phyloP scores from a whole-genome alignment of 2,797 vertebrate genomes.

The Chloroceryle inda region DNA sequence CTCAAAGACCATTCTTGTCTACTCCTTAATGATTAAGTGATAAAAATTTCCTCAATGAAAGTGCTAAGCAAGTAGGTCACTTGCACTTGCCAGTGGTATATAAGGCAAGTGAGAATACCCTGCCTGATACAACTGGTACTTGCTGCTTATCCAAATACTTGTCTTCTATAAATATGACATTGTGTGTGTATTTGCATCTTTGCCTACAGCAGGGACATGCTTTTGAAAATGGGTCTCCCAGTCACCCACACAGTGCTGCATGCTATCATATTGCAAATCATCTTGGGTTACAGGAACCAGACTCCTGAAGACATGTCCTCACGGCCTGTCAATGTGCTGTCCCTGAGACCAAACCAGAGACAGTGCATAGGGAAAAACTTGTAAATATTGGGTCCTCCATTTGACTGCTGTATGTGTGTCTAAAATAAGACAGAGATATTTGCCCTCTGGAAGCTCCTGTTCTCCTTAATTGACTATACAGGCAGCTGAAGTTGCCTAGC shows the following conservation, averaged over 20 bases:
- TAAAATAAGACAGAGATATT: neutral
- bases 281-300: neutral
- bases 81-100: neutral
- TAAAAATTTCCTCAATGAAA: neutral
- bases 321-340: neutral
- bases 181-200: neutral
- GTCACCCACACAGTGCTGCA: neutral
- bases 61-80: neutral
- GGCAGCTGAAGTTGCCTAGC: neutral
- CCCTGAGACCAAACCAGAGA: neutral
- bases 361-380: neutral
- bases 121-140: neutral
- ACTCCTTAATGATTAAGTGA: neutral
- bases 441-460: neutral
- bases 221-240: neutral
- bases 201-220: neutral
- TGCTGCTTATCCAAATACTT: neutral
- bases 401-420: neutral
- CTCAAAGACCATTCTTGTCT: neutral
- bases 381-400: neutral
- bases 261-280: neutral
- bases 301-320: neutral
- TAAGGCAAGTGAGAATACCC: neutral
- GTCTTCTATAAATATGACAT: neutral
- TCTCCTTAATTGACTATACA: neutral